A percentile compares a stretch with the other conserved stretches of the same genome.
Evolutionary conservation across 2,113 vertebrate species (phyloP).

Genomic region (Pluvianellus socialis): DNA sequence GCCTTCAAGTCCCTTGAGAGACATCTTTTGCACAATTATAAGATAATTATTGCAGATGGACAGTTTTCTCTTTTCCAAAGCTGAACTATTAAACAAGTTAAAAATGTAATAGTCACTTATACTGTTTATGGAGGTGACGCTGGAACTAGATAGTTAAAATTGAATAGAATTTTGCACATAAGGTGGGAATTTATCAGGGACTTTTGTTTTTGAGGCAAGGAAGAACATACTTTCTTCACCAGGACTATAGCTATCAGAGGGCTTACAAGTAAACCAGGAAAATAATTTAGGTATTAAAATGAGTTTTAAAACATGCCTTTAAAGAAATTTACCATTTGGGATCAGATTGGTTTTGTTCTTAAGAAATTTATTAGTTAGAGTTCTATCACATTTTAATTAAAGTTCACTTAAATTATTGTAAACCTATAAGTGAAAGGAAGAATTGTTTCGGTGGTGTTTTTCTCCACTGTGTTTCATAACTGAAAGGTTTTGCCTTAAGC

Average conservation of each 20-base stretch:
- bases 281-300: not conserved
- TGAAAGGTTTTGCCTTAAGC: not conserved
- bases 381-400: not conserved
- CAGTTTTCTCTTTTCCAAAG: not conserved
- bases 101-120: not conserved
- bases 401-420: not conserved
- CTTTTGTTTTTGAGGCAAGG: not conserved
- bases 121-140: not conserved
- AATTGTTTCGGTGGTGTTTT: not conserved
- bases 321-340: not conserved
- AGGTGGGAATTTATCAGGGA: not conserved
- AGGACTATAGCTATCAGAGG: not conserved
- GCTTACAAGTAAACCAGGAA: not conserved
- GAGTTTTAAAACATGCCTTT: not conserved
- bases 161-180: not conserved
- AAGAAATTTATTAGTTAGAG: not conserved
- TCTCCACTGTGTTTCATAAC: not conserved
- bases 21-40: not conserved
- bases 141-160: not conserved
- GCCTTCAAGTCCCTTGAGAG: not conserved
- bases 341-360: not conserved
- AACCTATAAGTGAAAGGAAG: not conserved
- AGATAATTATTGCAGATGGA: conserved; percentile 1
- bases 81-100: not conserved
- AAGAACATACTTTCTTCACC: not conserved